These are phyloP conservation scores for Platyscelio sp. DNA, from an alignment of 2,888 invertebrate genomes.

Conservation along the genomic window DNA sequence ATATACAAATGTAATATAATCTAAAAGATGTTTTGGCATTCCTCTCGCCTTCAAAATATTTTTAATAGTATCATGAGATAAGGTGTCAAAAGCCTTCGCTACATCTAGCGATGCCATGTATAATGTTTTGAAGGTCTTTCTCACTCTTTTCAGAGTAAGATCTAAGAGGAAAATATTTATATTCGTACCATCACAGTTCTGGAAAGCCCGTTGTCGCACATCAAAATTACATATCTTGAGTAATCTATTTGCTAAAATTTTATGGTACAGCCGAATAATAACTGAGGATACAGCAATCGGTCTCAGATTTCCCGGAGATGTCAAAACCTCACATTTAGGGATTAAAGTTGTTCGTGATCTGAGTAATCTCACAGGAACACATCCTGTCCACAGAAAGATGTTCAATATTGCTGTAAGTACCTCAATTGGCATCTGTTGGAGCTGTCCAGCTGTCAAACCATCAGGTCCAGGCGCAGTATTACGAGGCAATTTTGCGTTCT, in stretches of 20 bases:
- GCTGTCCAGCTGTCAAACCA: conserved; percentile 62
- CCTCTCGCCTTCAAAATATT: neutral
- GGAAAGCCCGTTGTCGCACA: conserved; percentile 67
- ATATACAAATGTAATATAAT: too few species aligned
- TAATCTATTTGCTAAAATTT: conserved; percentile 62
- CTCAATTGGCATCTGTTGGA: too few species aligned
- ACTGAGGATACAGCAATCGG: conserved; percentile 45
- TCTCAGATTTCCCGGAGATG: neutral
- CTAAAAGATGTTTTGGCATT: neutral
- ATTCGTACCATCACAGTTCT: conserved; percentile 65
- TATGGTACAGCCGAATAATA: conserved; percentile 41
- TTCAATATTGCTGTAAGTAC: conserved; percentile 46
- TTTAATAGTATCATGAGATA: neutral
- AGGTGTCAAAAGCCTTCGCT: conserved; percentile 9
- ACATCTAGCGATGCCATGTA: conserved; percentile 13
- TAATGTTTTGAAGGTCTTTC: neutral
- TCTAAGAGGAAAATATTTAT: conserved; percentile 64
- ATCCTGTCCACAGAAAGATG: conserved; percentile 19
- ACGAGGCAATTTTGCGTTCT: neutral
- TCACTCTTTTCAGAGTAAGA: neutral
- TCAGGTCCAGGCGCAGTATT: conserved; percentile 50
- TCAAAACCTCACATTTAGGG: conserved; percentile 37
- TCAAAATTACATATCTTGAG: conserved; percentile 36
- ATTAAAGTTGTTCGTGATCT: conserved; percentile 50
- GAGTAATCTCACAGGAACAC: conserved; percentile 75